Evolutionary conservation across 1,140 invertebrate species (phyloP).

Genomic region (Hycleus phaleratus): DNA sequence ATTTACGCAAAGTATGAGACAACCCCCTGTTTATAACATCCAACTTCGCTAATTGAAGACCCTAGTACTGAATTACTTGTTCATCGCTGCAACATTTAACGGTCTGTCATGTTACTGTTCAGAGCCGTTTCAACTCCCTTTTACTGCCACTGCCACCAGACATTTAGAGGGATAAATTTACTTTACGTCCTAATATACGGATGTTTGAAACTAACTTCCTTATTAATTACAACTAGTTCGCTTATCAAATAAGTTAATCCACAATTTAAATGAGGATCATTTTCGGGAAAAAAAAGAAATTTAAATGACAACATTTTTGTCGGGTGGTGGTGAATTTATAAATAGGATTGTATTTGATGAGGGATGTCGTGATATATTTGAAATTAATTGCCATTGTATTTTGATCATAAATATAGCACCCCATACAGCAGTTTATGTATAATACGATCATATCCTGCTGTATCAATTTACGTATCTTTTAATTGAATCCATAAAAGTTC

Average conservation of each 20-base stretch:
- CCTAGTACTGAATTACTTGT: slow-evolving; percentile 32
- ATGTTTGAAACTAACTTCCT: slow-evolving; percentile 6
- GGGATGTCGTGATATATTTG: no score
- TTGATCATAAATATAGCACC: slow-evolving; percentile 18
- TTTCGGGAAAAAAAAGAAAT: no score
- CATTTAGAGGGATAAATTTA: slow-evolving; percentile 14
- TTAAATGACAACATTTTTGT: no score
- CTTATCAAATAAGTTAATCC: no score
- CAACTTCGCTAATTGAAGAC: slow-evolving; percentile 33
- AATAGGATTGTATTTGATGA: no score
- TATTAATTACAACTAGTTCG: slow-evolving; percentile 2
- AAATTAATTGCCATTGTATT: slow-evolving; percentile 10
- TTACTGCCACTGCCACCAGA: slow-evolving; percentile 20
- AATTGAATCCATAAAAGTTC: slow-evolving; percentile 21
- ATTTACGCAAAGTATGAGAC: slow-evolving; percentile 13
- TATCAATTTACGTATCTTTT: slow-evolving; percentile 23
- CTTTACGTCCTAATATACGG: slow-evolving; percentile 11
- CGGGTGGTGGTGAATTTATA: no score
- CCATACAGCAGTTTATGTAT: slow-evolving; percentile 20
- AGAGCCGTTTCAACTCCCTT: slow-evolving; percentile 20
- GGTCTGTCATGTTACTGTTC: slow-evolving; percentile 31
- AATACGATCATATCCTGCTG: slow-evolving; percentile 14
- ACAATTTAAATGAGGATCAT: no score
- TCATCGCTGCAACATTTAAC: slow-evolving; percentile 32
- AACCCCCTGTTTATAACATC: slow-evolving; percentile 20